These are phyloP conservation scores for Archegozetes longisetosus DNA, from an alignment of 1,140 invertebrate genomes.

Conservation along the genomic window DNA sequence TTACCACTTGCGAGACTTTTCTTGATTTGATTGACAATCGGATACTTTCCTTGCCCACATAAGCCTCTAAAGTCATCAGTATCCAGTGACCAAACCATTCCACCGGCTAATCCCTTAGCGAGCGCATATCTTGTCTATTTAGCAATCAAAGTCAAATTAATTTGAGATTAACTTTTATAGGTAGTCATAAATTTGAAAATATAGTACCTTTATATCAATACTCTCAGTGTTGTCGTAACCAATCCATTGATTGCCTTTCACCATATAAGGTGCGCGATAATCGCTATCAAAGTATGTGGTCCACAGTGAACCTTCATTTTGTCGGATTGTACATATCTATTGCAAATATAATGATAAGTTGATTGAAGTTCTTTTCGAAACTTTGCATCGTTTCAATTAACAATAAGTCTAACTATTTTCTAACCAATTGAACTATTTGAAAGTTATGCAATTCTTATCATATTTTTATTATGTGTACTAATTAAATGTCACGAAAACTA, in stretches of 20 bases:
- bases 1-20: conserved; percentile 17
- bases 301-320: conserved; percentile 16
- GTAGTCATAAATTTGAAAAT: no score
- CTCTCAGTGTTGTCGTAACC: conserved; percentile 32
- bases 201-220: conserved; percentile 29
- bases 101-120: conserved; percentile 53
- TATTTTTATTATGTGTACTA: no score
- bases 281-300: conserved; percentile 19
- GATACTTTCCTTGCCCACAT: conserved; percentile 21
- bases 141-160: no score
- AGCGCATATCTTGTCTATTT: conserved; percentile 31
- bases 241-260: conserved; percentile 30
- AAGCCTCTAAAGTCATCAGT: conserved; percentile 28
- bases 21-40: conserved; percentile 22
- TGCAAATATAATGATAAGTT: no score
- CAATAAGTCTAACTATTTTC: conserved; percentile 20
- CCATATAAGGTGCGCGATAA: conserved; percentile 23
- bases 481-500: no score
- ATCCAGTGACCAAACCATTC: conserved; percentile 47
- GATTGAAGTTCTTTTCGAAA: no score
- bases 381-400: no score
- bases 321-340: conserved; percentile 17
- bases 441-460: no score
- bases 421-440: conserved; percentile 26
- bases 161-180: no score